Evolutionary conservation across 2,797 vertebrate genomes (phyloP), one percentile per base, ranked within the genome.

Genomic region (Lepilemur septentrionalis): DNA sequence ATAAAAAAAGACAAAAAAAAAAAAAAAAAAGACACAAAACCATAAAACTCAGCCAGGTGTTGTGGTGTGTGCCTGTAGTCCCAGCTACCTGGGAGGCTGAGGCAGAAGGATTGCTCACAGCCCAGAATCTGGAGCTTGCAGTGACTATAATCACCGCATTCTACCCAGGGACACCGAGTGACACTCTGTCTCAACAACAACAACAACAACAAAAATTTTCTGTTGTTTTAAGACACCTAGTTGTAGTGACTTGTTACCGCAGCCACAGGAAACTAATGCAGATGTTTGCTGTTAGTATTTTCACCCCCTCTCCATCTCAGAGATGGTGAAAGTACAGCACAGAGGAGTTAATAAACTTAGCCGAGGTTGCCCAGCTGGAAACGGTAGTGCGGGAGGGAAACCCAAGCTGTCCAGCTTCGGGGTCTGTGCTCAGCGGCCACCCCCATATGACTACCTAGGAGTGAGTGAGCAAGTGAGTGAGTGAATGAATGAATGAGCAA

Each of bases 401-500:
- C 57, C 14, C 38, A 61, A 4, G 1, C 35, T 2, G 2, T 41
- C 76, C 1, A 28, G 14, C 55, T 30, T 41, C 55, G 28, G 78
- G 55, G 55, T 59, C 23, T 57, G 15, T 30, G 25, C 57, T 43
- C 5, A 6, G 41, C 30, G 8, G 38, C 30, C 57, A 46, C 57
- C 38, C 57, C 38, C 35, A 38, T 23, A 50, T 28, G 46, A 9
- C 46, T 9, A 2, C 73, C 46, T n/a, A 79, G n/a, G 12, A 25
- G 52, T 10, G 50, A 38, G 4, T 38, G n/a, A 55, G 72, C 38
- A 38, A 38, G 10, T 32, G 43, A 30, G 14, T 13, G 0, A 1
- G 7, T 0, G n/a, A 46, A 10, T 1, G 11, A 55, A 22, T 13
- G 4, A 4, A 12, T 8, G 25, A 57, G 13, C 8, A 6, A 41